Evolutionary conservation across 2,888 invertebrate genomes (phyloP), one percentile per base, ranked within the genome.

Genomic region (Agrotis exclamationis): DNA sequence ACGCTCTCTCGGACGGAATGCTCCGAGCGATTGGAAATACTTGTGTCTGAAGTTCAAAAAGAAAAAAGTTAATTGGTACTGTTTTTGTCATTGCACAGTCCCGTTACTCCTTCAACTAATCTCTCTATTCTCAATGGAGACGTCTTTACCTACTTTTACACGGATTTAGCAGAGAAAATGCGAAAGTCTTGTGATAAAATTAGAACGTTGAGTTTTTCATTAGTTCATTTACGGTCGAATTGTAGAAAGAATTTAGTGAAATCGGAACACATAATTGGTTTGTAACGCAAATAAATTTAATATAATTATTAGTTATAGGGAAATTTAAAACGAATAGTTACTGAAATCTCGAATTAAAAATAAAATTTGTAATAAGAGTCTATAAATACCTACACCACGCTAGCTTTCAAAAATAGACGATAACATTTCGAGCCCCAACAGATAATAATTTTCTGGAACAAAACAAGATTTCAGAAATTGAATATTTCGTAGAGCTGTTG

Each of bases 11-110:
- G 90, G 89, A 89, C 88, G 92, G 90, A 93, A 93, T 91, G 90
- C 92, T 91, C 86, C 87, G 84, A 89, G 90, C 93, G 89, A 94
- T 95, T 92, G 92, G 92, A 94, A 93, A 92, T 92, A 93, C 92
- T 93, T 89, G 90, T 85, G 91, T 90, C 90, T 91, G 88, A 91
- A 93, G 88, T 92, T 92, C 86, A 84, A 86, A 90, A 88, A 89
- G 89, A 94, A 94, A 93, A 94, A 94, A 93, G 92, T 93, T 95
- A 95, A 95, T 95, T 95, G 95, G 92, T 90, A 91, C 89, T 88
- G 93, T 94, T 95, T 95, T 94, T 95, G 93, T 94, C 92, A 88
- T 83, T 88, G 89, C 88, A 89, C 85, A 85, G 90, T 90, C 88
- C 92, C 92, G 94, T 92, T 93, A 91, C 90, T 87, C 79, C 86